Percentiles rank a stretch among this genome's conserved stretches.
Evolutionary conservation across 2,888 invertebrate species (phyloP).

Genomic region (Anoplius nigerrimus): DNA sequence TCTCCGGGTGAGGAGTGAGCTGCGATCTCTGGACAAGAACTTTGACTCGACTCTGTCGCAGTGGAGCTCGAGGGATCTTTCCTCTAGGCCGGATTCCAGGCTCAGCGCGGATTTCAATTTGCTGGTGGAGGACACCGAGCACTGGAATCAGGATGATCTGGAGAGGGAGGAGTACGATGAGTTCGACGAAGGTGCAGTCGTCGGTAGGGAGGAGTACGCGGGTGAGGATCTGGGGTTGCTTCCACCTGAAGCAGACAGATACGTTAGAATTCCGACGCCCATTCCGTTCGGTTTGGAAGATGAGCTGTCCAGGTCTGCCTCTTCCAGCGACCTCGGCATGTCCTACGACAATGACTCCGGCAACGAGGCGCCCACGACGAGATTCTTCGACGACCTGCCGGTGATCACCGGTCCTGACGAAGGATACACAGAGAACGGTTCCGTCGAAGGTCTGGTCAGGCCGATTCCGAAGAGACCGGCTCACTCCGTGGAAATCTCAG

Average conservation of each 20-base stretch:
- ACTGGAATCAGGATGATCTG: not conserved
- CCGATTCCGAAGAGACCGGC: slow-evolving; percentile 22
- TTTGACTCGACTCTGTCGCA: slow-evolving; percentile 63
- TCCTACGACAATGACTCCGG: slow-evolving; percentile 67
- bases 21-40: slow-evolving; percentile 60
- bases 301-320: slow-evolving; percentile 53
- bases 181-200: slow-evolving; percentile 26
- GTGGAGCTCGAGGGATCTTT: slow-evolving; percentile 63
- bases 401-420: slow-evolving; percentile 32
- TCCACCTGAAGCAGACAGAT: slow-evolving; percentile 45
- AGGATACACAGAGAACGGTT: slow-evolving; percentile 50
- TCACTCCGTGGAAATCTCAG: not conserved
- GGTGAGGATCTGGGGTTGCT: slow-evolving; percentile 26
- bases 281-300: slow-evolving; percentile 62
- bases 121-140: slow-evolving; percentile 21
- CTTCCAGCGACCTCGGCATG: slow-evolving; percentile 59
- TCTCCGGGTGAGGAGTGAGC: slow-evolving; percentile 62
- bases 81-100: slow-evolving; percentile 44
- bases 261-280: slow-evolving; percentile 67
- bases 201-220: slow-evolving; percentile 27
- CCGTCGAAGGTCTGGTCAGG: slow-evolving; percentile 43
- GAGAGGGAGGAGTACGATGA: slow-evolving; percentile 24
- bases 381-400: slow-evolving; percentile 52
- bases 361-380: slow-evolving; percentile 61
- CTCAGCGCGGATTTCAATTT: slow-evolving; percentile 42